Base-by-base conservation (phyloP, 1,140 invertebrate species). In the Zaprionus ornatus region DNA sequence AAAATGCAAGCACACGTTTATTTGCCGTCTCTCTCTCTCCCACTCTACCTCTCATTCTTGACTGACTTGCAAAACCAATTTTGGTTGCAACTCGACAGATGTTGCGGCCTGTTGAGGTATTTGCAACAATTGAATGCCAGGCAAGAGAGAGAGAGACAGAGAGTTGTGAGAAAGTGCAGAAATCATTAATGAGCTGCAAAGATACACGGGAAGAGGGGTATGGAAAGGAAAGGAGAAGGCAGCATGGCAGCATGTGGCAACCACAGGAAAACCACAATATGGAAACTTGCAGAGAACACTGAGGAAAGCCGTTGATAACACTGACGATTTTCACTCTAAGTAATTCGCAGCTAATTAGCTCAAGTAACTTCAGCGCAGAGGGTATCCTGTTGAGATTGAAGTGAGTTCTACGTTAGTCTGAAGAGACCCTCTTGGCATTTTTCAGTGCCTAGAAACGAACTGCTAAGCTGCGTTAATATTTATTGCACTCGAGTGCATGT, bases 341-440 rank as follows among this genome's bases (percentile, higher is more conserved):
- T 67, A 85, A 68, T 85, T 81, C 64, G 63, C 69, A 52, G 70
- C 67, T 78, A 78, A 85, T 85, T 84, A 77, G 74, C 48, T 84
- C 77, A 71, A 76, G 74, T 64, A 48, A 57, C 72, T 74, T 32
- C 29, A 10, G 29, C 32, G 48, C 27, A 55, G 55, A 71, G 37
- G 15, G 15, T 40, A 40, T 9, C 37, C 29, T 10, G 29, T 32
- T 32, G 29, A 32, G 29, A 10, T 27, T 27, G 25, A 27, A 27
- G 25, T 27, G 25, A 27, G 13, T 15, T 4, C 35, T 37, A n/a
- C 15, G 4, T 40, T 5, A 7, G 15, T n/a, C n/a, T 9, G 19
- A 10, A 23, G 19, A 19, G 19, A 32, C 29, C n/a, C 19, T 50
- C 45, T 66, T 60, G 4, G 21, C 42, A 27, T 45, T 48, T 68